phyloP scores from a whole-genome alignment of 2,113 vertebrate genomes.

The Verasper variegatus region DNA sequence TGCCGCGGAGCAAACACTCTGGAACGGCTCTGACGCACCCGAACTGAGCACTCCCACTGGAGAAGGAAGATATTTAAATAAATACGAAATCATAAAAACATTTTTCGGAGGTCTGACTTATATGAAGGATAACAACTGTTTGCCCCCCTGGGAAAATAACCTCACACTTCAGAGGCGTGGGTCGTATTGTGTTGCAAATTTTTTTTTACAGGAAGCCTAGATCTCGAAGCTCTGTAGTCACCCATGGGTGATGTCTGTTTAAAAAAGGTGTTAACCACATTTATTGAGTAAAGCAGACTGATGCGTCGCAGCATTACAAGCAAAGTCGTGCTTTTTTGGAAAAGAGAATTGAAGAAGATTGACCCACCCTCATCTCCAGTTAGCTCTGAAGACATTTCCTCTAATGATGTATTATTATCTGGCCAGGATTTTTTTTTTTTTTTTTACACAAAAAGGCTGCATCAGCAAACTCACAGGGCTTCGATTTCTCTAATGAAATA shows the following conservation, averaged over 20 bases:
- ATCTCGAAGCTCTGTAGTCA: slow-evolving; percentile 24
- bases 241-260: slow-evolving; percentile 73
- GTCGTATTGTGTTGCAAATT: slow-evolving; percentile 19
- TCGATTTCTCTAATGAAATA: neutral
- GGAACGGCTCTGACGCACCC: slow-evolving; percentile 86
- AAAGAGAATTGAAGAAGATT: slow-evolving; percentile 27
- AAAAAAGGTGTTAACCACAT: slow-evolving; percentile 86
- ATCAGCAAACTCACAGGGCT: neutral
- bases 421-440: neutral
- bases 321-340: slow-evolving; percentile 45
- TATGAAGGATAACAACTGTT: neutral
- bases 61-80: slow-evolving; percentile 75
- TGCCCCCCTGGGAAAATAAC: slow-evolving; percentile 47
- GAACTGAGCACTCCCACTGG: slow-evolving; percentile 86
- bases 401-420: neutral
- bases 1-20: slow-evolving; percentile 86
- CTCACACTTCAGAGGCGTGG: slow-evolving; percentile 26
- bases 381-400: slow-evolving; percentile 29
- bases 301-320: slow-evolving; percentile 56
- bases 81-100: slow-evolving; percentile 1
- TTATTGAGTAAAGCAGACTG: slow-evolving; percentile 51
- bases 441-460: neutral
- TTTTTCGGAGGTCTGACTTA: neutral
- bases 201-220: slow-evolving; percentile 54
- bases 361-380: slow-evolving; percentile 59